Evolutionary conservation across 2,888 invertebrate genomes (phyloP).

Genomic region (Caradrina clavipalpis): DNA sequence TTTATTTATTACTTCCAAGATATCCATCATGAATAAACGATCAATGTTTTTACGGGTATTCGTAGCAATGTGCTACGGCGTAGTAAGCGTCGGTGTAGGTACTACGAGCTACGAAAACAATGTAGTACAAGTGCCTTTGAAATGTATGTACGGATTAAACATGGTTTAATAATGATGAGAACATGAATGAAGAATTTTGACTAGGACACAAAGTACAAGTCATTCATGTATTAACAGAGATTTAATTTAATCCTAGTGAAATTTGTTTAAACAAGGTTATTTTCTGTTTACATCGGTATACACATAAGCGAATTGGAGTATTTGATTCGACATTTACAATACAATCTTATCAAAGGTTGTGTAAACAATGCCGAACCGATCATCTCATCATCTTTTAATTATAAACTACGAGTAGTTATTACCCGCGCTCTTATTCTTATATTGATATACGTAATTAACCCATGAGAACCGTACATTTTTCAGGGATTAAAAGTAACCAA

Average conservation of each 20-base stretch:
- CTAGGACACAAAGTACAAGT: neutral
- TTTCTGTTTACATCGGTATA: neutral
- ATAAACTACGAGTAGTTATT: too few species aligned
- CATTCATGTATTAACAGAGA: neutral
- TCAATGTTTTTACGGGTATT: conserved; percentile 36
- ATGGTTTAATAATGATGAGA: neutral
- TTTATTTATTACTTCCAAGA: conserved; percentile 41
- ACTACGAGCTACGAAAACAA: conserved; percentile 52
- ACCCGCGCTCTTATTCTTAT: too few species aligned
- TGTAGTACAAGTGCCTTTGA: conserved; percentile 23
- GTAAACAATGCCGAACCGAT: too few species aligned
- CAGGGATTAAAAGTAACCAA: too few species aligned
- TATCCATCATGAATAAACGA: conserved; percentile 43
- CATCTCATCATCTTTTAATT: too few species aligned
- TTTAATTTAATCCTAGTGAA: neutral
- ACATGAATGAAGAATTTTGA: neutral
- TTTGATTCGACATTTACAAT: too few species aligned
- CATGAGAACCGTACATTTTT: too few species aligned
- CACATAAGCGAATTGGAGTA: too few species aligned
- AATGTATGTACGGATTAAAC: neutral
- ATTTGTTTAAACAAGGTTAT: neutral
- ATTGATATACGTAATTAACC: too few species aligned
- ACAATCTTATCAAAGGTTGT: too few species aligned
- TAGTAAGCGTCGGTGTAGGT: conserved; percentile 54
- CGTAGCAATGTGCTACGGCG: conserved; percentile 66